Evolutionary conservation across 2,888 invertebrate species (phyloP), one percentile per base, ranked within the genome.

Genomic region (Drosophila affinis): DNA sequence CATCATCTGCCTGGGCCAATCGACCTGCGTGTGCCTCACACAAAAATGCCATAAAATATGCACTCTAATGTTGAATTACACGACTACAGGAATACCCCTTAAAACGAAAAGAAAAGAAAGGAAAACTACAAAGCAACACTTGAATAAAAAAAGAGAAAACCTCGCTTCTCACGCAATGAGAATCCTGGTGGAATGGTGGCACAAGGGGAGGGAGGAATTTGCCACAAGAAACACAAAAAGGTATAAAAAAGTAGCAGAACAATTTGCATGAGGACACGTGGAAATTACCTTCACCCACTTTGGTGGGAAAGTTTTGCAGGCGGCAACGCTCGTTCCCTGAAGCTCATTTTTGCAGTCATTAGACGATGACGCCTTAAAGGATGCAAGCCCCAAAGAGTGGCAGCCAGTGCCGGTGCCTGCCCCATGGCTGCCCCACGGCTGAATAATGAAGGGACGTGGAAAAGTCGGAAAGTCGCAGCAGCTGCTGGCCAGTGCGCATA

Each of bases 331-430:
- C 46, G 29, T 29, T 29, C 65, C 74, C 64, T 34, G 59, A 70
- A 78, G 83, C 75, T 73, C 86, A 87, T 82, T 85, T 81, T 72
- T 76, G 75, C 76, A 79, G 75, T 84, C 87, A 84, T 80, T 84
- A 83, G 84, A 79, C 72, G 77, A 56, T 48, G 73, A 68, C 75
- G 77, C 78, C 83, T 71, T 72, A 64, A 81, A 81, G 60, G 78
- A 75, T 77, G 77, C 81, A 61, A 55, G 60, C 62, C 67, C 58
- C 72, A 55, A 46, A 6, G 39, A 39, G 14, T 39, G 46, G n/a
- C 6, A 6, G 55, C 47, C 32, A 29, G 21, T 24, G 49, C 48
- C 48, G 0, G 24, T 32, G 10, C 49, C 68, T 51, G 67, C 44
- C 18, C 55, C 24, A 24, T 24, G 24, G 29, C 29, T 18, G 45